A percentile compares a stretch with the other conserved stretches of the same genome.
These are phyloP conservation scores for Bombylius discolor DNA, from an alignment of 2,888 invertebrate genomes.

Conservation along the genomic window DNA sequence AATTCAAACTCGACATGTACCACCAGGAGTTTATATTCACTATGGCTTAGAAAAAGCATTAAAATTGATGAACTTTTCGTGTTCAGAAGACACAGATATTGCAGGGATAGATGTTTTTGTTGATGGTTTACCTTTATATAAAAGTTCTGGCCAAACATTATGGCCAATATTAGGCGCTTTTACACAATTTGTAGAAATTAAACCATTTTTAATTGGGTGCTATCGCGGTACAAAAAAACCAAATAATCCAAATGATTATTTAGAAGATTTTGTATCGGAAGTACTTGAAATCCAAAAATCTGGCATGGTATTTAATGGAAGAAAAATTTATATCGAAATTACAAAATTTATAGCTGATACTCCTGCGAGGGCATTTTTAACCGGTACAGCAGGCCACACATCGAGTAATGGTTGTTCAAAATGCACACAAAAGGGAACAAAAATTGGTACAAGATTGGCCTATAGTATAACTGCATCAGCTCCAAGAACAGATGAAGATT, in stretches of 20 bases:
- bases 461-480: background rate
- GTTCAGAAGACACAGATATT: background rate
- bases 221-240: background rate
- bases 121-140: background rate
- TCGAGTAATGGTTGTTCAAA: constrained; percentile 5
- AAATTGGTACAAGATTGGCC: background rate
- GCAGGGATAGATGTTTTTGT: background rate
- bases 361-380: constrained; percentile 3
- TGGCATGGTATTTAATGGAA: background rate
- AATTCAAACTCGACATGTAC: background rate
- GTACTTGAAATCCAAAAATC: background rate
- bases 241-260: background rate
- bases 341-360: constrained; percentile 2
- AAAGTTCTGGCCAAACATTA: constrained; percentile 4
- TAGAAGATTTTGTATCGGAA: constrained; percentile 2
- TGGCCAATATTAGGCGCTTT: constrained; percentile 7
- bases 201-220: background rate
- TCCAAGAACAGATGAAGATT: constrained; percentile 4
- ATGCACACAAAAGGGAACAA: constrained; percentile 3
- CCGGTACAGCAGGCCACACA: constrained; percentile 4
- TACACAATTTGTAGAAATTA: background rate
- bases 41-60: background rate
- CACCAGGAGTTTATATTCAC: background rate
- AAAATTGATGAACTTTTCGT: background rate
- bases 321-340: background rate